Percentiles rank a stretch among this genome's conserved stretches.
phyloP scores from a whole-genome alignment of 2,888 invertebrate genomes.

The Stenurella melanura region DNA sequence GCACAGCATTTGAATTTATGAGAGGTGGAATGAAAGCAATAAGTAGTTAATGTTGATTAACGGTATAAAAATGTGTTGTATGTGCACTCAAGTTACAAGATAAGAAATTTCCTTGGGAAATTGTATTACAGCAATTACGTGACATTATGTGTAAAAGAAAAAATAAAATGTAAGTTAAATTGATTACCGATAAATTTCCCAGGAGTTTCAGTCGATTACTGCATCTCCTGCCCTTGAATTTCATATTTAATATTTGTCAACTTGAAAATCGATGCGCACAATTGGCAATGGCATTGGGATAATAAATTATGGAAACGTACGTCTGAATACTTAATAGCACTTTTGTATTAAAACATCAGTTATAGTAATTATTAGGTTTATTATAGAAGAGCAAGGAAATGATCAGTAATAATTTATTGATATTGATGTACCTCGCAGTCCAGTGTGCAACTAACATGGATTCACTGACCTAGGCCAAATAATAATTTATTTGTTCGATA shows the following conservation, averaged over 20 bases:
- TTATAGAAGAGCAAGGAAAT: background rate
- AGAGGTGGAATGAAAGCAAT: background rate
- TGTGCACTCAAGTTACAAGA: background rate
- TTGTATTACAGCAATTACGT: constrained; percentile 2
- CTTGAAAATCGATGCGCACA: constrained; percentile 1
- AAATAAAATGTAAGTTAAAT: constrained; percentile 7
- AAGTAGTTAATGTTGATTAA: background rate
- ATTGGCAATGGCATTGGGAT: constrained; percentile 1
- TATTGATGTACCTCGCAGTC: constrained; percentile 23
- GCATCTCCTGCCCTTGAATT: background rate
- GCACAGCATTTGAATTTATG: background rate
- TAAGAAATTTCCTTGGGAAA: background rate
- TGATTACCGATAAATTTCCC: constrained; percentile 16
- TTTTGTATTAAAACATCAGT: background rate
- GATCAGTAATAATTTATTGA: constrained; percentile 24
- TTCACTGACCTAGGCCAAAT: constrained; percentile 41
- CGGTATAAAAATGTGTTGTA: background rate
- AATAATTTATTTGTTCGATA: constrained; percentile 32
- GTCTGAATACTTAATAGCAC: background rate
- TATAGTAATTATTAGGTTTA: constrained; percentile 12
- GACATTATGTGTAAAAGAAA: background rate
- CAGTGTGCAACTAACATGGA: constrained; percentile 22
- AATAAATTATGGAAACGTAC: constrained; percentile 5
- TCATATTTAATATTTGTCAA: background rate
- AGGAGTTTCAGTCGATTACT: background rate